Percentiles rank a stretch among this genome's conserved stretches.
Conservation (phyloP, 2,797 vertebrate species). For the Leptodon cayanensis region DNA sequence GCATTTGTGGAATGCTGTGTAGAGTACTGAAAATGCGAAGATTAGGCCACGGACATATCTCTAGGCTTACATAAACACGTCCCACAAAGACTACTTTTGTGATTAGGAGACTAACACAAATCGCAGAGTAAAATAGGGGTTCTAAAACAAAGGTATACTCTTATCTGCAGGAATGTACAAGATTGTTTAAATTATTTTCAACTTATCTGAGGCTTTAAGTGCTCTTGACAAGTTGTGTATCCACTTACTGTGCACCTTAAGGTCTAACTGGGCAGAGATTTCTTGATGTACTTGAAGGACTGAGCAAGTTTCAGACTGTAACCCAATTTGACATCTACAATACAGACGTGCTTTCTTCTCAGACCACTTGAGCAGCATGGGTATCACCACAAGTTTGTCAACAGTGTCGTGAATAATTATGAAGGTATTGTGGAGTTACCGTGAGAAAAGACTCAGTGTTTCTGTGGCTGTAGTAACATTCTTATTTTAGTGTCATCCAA, state of each 20-base stretch:
- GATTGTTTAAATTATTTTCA: background rate
- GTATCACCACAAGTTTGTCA: background rate
- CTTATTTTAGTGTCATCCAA: background rate
- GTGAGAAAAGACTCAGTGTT: background rate
- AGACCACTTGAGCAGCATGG: background rate
- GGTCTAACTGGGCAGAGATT: background rate
- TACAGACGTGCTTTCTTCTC: background rate
- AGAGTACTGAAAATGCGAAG: background rate
- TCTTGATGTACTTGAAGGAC: background rate
- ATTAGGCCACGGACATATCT: background rate
- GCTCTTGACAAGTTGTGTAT: background rate
- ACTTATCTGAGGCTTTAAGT: background rate
- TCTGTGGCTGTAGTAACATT: background rate
- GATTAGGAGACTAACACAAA: background rate
- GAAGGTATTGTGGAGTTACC: background rate
- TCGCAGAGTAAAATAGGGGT: background rate
- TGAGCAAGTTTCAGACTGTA: rapidly evolving
- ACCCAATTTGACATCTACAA: background rate
- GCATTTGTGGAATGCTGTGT: background rate
- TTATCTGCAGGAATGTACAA: background rate
- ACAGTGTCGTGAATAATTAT: rapidly evolving
- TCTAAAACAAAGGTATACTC: background rate
- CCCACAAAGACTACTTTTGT: background rate
- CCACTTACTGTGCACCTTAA: background rate
- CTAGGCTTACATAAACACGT: background rate